Percentiles rank a stretch among this genome's conserved stretches.
These are phyloP conservation scores for Prionailurus bengalensis DNA, from an alignment of 2,113 vertebrate genomes.

Conservation along the genomic window DNA sequence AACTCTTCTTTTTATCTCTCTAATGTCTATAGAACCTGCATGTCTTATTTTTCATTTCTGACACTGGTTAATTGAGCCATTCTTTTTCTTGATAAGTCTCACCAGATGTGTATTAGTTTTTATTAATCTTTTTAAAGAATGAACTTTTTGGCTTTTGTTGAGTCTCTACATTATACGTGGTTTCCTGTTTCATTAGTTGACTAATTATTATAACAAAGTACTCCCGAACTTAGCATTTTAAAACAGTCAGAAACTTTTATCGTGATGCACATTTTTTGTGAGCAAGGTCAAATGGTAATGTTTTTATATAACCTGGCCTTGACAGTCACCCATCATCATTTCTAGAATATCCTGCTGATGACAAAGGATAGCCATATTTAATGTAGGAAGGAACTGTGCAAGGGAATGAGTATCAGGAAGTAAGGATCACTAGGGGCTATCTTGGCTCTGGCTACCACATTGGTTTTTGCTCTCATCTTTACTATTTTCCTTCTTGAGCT, in stretches of 20 bases:
- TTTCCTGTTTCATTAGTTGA: slow-evolving; percentile 36
- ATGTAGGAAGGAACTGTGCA: background rate
- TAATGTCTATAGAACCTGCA: background rate
- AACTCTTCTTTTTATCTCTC: background rate
- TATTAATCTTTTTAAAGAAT: slow-evolving; percentile 45
- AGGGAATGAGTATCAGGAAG: background rate
- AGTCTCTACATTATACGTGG: background rate
- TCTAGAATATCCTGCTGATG: background rate
- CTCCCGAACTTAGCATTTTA: background rate
- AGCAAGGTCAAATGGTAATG: background rate
- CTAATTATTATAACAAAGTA: background rate
- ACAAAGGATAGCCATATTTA: background rate
- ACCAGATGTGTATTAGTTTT: slow-evolving; percentile 4
- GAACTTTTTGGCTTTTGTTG: slow-evolving; percentile 19
- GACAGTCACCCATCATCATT: background rate
- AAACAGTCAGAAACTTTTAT: background rate
- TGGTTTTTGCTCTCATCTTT: background rate
- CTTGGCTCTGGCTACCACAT: background rate
- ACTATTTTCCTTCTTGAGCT: background rate
- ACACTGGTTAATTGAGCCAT: background rate
- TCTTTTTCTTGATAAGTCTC: slow-evolving; percentile 26
- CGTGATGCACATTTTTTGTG: background rate
- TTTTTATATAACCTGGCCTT: background rate
- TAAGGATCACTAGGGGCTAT: background rate
- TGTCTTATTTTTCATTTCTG: slow-evolving; percentile 33